A percentile compares a stretch with the other conserved stretches of the same genome.
These are phyloP conservation scores for Panulirus ornatus DNA, from an alignment of 1,140 invertebrate genomes.

Conservation along the genomic window DNA sequence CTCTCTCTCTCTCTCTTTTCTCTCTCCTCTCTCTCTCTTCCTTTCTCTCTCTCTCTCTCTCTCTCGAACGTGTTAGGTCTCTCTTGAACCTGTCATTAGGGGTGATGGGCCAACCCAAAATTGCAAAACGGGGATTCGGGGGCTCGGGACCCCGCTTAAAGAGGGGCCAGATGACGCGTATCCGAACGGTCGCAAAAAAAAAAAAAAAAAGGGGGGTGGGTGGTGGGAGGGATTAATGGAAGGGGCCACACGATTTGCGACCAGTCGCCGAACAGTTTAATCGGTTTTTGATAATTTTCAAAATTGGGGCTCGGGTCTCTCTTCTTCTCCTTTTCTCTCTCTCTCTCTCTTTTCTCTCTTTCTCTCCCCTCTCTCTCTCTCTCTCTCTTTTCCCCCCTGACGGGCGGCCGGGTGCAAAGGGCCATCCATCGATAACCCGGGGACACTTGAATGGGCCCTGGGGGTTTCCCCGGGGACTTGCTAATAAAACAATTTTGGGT, in stretches of 20 bases:
- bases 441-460: not conserved
- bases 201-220: not conserved
- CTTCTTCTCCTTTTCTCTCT: too few species aligned
- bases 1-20: too few species aligned
- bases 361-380: not conserved
- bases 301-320: not conserved
- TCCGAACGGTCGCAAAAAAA: too few species aligned
- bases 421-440: not conserved
- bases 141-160: too few species aligned
- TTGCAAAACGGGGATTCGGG: too few species aligned
- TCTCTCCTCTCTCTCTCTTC: too few species aligned
- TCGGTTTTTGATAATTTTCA: not conserved
- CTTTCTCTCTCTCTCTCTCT: too few species aligned
- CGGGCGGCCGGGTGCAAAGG: not conserved
- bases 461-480: not conserved
- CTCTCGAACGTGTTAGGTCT: too few species aligned
- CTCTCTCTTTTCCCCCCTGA: not conserved
- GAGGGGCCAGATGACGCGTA: too few species aligned
- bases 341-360: too few species aligned
- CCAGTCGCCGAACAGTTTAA: not conserved
- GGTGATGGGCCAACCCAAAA: too few species aligned
- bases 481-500: not conserved
- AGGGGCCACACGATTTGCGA: not conserved
- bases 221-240: not conserved
- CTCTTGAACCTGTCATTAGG: too few species aligned